Conservation (phyloP, 2,113 vertebrate species). For the Gallinago paraguaiae region DNA sequence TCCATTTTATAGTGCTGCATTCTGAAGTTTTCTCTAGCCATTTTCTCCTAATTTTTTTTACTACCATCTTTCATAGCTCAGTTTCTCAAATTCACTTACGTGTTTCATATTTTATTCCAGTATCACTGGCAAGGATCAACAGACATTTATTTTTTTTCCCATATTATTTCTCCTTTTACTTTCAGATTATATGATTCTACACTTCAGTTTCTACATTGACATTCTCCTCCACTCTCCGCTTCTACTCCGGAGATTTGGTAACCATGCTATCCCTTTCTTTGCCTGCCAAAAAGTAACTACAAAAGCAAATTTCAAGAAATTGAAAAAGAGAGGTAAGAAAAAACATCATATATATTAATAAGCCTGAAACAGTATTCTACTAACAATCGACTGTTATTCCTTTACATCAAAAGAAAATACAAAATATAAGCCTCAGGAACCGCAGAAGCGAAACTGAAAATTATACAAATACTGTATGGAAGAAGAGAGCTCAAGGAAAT, state of each 20-base stretch:
- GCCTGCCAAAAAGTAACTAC: slow-evolving; percentile 14
- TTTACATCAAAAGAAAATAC: slow-evolving; percentile 42
- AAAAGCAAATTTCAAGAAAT: slow-evolving; percentile 49
- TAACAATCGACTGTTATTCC: slow-evolving; percentile 32
- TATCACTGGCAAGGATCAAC: neutral
- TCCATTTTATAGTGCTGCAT: neutral
- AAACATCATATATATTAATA: slow-evolving; percentile 47
- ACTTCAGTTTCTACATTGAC: neutral
- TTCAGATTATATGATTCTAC: neutral
- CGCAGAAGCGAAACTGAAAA: slow-evolving; percentile 32
- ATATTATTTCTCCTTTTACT: neutral
- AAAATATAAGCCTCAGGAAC: neutral
- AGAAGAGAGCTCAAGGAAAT: neutral
- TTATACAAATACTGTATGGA: neutral
- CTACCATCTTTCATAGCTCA: neutral
- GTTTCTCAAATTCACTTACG: neutral
- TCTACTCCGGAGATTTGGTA: neutral
- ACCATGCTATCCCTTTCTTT: neutral
- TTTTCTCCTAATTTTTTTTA: neutral
- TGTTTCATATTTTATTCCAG: neutral
- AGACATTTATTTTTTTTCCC: neutral
- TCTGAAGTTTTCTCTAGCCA: neutral
- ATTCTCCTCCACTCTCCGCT: neutral
- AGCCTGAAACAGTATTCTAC: slow-evolving; percentile 37
- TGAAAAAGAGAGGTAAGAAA: slow-evolving; percentile 20